A percentile compares a stretch with the other conserved stretches of the same genome.
Conservation (phyloP, 2,797 vertebrate species). For the Arctocebus calabarensis region DNA sequence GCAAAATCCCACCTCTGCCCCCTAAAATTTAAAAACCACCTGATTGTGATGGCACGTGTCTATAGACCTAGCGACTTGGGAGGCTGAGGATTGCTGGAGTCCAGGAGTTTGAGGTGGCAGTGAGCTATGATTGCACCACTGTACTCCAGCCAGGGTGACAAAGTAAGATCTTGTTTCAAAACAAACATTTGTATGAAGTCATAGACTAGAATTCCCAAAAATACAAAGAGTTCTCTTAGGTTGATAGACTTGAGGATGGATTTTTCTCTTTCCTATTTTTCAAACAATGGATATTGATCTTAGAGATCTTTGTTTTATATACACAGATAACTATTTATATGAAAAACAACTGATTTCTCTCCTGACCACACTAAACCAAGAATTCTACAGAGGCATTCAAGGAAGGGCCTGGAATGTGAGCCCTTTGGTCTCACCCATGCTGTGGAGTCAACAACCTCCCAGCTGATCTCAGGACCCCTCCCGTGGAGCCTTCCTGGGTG, state of each 20-base stretch:
- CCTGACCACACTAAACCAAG: neutral
- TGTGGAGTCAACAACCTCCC: neutral
- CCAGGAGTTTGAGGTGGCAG: neutral
- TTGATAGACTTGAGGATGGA: too few relatives aligned
- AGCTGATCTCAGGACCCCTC: neutral
- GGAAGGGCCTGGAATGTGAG: neutral
- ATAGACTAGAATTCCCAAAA: neutral
- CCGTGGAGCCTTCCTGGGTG: neutral
- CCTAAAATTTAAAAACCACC: neutral
- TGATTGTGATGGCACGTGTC: neutral
- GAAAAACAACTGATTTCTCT: neutral
- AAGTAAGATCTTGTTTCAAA: neutral
- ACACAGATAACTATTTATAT: neutral
- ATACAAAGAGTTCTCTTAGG: neutral
- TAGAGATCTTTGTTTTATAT: neutral
- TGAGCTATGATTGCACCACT: neutral
- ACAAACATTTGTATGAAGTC: neutral
- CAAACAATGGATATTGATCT: neutral
- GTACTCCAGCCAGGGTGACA: neutral
- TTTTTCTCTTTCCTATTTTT: neutral
- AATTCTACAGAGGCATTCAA: neutral
- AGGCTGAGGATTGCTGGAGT: neutral
- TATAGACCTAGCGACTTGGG: neutral
- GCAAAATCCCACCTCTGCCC: neutral
- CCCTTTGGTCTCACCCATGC: too few relatives aligned